phyloP scores from a whole-genome alignment of 1,140 invertebrate genomes.

The Protaetia brevitarsis region DNA sequence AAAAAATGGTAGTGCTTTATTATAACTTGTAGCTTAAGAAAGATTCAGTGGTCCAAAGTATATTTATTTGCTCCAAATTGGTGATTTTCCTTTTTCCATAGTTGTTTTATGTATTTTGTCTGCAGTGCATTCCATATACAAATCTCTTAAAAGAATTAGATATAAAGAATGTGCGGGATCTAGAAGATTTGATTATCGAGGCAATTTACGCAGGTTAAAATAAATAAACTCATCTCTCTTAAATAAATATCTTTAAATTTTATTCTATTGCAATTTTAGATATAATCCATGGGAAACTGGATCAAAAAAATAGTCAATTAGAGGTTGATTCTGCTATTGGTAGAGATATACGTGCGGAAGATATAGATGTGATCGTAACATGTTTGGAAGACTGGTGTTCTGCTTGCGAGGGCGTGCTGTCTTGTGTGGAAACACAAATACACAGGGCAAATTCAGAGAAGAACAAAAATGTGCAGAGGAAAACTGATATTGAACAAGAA shows the following conservation, averaged over 20 bases:
- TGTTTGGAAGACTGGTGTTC: slow-evolving; percentile 88
- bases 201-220: slow-evolving; percentile 83
- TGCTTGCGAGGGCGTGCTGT: slow-evolving; percentile 84
- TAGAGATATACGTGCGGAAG: slow-evolving; percentile 81
- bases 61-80: no score
- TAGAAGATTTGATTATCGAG: slow-evolving; percentile 97
- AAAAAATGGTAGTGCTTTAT: no score
- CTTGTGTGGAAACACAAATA: slow-evolving; percentile 87
- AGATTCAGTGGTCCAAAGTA: no score
- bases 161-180: slow-evolving; percentile 86
- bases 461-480: slow-evolving; percentile 73
- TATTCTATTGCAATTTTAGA: slow-evolving; percentile 63
- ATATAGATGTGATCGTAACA: slow-evolving; percentile 71
- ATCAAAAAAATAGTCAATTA: slow-evolving; percentile 89
- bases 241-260: slow-evolving; percentile 11
- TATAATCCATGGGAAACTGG: slow-evolving; percentile 94
- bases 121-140: slow-evolving; percentile 81
- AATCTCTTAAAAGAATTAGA: slow-evolving; percentile 82
- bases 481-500: slow-evolving; percentile 82
- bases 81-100: no score
- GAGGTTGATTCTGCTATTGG: slow-evolving; percentile 94
- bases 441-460: slow-evolving; percentile 82
- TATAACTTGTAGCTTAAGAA: no score
- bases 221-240: background rate
- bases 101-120: no score